Percentiles rank a stretch among this genome's conserved stretches.
phyloP scores from a whole-genome alignment of 2,888 invertebrate genomes.

The Apamea sordens region DNA sequence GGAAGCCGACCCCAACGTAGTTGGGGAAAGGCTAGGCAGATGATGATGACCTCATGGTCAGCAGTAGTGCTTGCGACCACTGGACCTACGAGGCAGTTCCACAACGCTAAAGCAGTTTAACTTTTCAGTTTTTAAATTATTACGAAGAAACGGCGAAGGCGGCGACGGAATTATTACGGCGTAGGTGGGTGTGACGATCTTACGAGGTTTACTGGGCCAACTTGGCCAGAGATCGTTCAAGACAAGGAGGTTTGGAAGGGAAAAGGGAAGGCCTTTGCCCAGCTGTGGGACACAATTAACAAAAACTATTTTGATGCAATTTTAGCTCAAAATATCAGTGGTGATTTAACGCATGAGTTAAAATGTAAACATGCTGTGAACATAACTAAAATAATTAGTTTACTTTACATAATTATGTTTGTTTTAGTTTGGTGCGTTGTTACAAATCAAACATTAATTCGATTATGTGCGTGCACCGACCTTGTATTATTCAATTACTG shows the following conservation, averaged over 20 bases:
- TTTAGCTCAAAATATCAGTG: neutral
- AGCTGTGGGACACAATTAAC: too few relatives aligned
- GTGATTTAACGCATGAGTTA: slow-evolving; percentile 2
- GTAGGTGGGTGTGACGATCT: too few relatives aligned
- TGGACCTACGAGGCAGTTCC: neutral
- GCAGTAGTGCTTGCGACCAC: too few relatives aligned
- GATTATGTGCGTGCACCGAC: slow-evolving; percentile 14
- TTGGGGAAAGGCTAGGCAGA: too few relatives aligned
- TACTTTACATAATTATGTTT: slow-evolving; percentile 27
- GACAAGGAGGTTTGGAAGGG: too few relatives aligned
- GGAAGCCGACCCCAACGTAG: too few relatives aligned
- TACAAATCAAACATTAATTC: slow-evolving; percentile 22
- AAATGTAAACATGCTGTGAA: slow-evolving; percentile 19
- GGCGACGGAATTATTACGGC: too few relatives aligned
- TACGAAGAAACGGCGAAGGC: neutral
- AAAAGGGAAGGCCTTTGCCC: too few relatives aligned
- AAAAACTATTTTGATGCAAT: too few relatives aligned
- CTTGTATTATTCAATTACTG: slow-evolving; percentile 19
- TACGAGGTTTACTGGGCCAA: too few relatives aligned
- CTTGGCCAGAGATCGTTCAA: too few relatives aligned
- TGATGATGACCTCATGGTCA: too few relatives aligned
- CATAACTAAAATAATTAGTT: slow-evolving; percentile 30
- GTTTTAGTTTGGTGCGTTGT: neutral
- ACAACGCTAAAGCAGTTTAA: neutral
- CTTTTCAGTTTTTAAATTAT: neutral